Percentiles rank a stretch among this genome's conserved stretches.
Evolutionary conservation across 2,888 invertebrate species (phyloP).

Genomic region (Agrotis puta): DNA sequence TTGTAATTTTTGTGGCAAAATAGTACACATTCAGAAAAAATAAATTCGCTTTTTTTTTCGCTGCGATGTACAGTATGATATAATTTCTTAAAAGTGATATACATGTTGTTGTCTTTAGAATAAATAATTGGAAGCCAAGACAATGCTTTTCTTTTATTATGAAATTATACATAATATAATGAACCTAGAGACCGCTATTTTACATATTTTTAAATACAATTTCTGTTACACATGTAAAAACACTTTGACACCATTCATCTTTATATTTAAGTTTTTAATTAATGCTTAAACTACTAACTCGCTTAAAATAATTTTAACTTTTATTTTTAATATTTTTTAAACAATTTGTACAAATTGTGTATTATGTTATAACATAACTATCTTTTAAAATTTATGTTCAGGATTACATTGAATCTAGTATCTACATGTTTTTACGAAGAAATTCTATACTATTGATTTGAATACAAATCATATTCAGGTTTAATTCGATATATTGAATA

Average conservation of each 20-base stretch:
- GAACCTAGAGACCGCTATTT: neutral
- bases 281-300: constrained; percentile 42
- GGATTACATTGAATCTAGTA: neutral
- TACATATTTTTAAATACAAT: neutral
- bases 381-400: constrained; percentile 3
- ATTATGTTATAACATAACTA: neutral
- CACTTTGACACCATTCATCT: constrained; percentile 30
- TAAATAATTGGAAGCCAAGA: neutral
- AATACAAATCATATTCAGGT: too few relatives aligned
- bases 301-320: constrained; percentile 15
- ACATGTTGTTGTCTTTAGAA: neutral
- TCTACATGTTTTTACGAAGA: neutral
- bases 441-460: too few relatives aligned
- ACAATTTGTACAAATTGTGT: constrained; percentile 23
- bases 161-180: too few relatives aligned
- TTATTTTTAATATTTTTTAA: constrained; percentile 5
- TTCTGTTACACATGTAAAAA: constrained; percentile 30
- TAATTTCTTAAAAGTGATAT: neutral
- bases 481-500: too few relatives aligned
- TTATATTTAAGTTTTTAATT: constrained; percentile 17
- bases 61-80: neutral
- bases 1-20: neutral
- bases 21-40: neutral
- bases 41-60: neutral
- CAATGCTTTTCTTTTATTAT: neutral